These are phyloP conservation scores for Anodontia alba DNA, from an alignment of 2,888 invertebrate species.

Conservation along the genomic window DNA sequence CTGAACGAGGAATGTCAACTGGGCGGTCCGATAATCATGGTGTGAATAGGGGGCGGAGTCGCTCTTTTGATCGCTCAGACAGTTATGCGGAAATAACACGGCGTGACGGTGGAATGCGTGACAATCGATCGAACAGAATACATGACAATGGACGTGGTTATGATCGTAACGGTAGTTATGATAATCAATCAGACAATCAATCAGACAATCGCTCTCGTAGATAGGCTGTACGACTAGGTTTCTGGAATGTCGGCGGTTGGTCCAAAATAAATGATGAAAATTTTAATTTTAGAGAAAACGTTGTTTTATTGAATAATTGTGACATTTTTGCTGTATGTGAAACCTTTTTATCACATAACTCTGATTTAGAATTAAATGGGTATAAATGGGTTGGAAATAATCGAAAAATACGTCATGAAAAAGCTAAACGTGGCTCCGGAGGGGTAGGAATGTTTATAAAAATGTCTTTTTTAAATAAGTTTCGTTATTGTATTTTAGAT, in stretches of 20 bases:
- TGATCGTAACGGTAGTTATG: not conserved
- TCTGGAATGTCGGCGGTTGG: conserved; percentile 23
- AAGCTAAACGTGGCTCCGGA: too few relatives aligned
- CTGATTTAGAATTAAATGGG: not conserved
- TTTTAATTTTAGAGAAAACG: conserved; percentile 17
- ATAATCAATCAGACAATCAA: not conserved
- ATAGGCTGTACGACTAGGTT: conserved; percentile 12
- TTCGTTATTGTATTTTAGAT: conserved; percentile 2
- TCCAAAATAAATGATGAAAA: conserved; percentile 20
- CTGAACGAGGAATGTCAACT: not conserved
- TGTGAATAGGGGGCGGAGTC: not conserved
- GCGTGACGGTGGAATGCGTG: not conserved
- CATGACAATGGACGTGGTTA: not conserved
- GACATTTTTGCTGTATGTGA: conserved; percentile 18
- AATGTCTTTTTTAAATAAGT: not conserved
- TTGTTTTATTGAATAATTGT: conserved; percentile 18
- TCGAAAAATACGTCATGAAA: not conserved
- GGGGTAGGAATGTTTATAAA: conserved; percentile 22
- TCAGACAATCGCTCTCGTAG: not conserved
- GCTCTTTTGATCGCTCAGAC: not conserved
- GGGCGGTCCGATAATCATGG: not conserved
- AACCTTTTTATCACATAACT: conserved; percentile 4
- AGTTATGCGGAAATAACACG: not conserved
- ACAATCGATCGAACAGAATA: not conserved
- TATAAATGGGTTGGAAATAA: conserved; percentile 17